phyloP scores from a whole-genome alignment of 2,888 invertebrate species.

The Acrocyrtus sp. region DNA sequence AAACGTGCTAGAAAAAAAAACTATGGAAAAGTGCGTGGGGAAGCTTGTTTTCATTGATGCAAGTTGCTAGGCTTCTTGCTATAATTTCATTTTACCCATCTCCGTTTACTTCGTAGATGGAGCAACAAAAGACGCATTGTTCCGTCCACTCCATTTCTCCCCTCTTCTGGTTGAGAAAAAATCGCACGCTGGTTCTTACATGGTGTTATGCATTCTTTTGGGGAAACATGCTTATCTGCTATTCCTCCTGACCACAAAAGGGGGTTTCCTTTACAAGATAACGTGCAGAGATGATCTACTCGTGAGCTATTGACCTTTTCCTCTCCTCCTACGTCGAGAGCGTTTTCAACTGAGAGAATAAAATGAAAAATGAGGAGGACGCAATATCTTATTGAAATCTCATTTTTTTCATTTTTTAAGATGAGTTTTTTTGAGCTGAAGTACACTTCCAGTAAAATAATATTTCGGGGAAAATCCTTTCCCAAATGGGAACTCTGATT shows the following conservation, averaged over 20 bases:
- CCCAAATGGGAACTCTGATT: neutral
- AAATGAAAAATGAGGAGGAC: too few relatives aligned
- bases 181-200: too few relatives aligned
- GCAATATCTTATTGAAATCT: conserved; percentile 8
- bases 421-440: conserved; percentile 14
- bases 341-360: too few relatives aligned
- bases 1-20: too few relatives aligned
- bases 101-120: neutral
- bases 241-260: conserved; percentile 35
- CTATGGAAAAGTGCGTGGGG: neutral
- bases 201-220: conserved; percentile 13
- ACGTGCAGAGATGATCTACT: conserved; percentile 1
- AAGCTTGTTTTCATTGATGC: neutral
- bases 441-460: too few relatives aligned
- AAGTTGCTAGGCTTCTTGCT: conserved; percentile 38
- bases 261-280: neutral
- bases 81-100: conserved; percentile 19
- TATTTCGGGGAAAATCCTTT: too few relatives aligned
- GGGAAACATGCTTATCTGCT: neutral
- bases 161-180: conserved; percentile 25
- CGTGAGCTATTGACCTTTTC: conserved; percentile 35
- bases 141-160: neutral
- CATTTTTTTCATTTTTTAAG: neutral
- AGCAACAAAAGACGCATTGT: neutral
- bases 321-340: too few relatives aligned